phyloP scores from a whole-genome alignment of 2,888 invertebrate genomes.

The Ectemnius cavifrons region DNA sequence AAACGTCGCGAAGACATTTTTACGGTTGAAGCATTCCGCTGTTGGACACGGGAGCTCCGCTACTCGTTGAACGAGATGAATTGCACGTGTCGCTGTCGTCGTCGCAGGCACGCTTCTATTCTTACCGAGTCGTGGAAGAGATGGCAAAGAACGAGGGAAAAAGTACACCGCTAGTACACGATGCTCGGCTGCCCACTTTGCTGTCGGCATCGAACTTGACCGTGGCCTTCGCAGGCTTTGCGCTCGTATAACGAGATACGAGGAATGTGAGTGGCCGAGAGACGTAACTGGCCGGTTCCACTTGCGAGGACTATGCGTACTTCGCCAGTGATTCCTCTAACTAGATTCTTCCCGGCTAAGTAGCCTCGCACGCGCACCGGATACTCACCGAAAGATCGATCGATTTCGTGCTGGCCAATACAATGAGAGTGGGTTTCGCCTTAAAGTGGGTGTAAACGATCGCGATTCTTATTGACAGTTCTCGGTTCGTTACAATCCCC shows the following conservation, averaged over 20 bases:
- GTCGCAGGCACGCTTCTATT: conserved; percentile 44
- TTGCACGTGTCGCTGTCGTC: conserved; percentile 43
- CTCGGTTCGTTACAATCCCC: conserved; percentile 11
- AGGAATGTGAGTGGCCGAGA: conserved; percentile 59
- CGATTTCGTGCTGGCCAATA: conserved; percentile 36
- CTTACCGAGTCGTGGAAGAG: conserved; percentile 45
- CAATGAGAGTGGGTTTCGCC: conserved; percentile 31
- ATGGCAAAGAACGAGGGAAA: conserved; percentile 38
- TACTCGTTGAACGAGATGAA: conserved; percentile 39
- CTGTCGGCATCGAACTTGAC: conserved; percentile 64
- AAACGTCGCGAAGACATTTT: conserved; percentile 17
- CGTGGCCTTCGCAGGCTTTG: conserved; percentile 60
- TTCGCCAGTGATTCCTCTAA: conserved; percentile 46
- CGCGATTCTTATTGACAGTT: neutral
- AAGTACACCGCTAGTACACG: conserved; percentile 22
- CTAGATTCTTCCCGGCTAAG: conserved; percentile 49
- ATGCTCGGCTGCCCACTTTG: conserved; percentile 28
- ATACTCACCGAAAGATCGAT: conserved; percentile 23
- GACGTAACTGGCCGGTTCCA: conserved; percentile 39
- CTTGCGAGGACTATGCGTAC: conserved; percentile 49
- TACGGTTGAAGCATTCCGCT: conserved; percentile 4
- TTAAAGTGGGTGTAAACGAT: conserved; percentile 23
- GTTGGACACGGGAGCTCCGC: neutral
- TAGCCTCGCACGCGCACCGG: conserved; percentile 14
- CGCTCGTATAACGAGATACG: conserved; percentile 58